phyloP scores from a whole-genome alignment of 2,797 vertebrate genomes.

The Danionella dracula region DNA sequence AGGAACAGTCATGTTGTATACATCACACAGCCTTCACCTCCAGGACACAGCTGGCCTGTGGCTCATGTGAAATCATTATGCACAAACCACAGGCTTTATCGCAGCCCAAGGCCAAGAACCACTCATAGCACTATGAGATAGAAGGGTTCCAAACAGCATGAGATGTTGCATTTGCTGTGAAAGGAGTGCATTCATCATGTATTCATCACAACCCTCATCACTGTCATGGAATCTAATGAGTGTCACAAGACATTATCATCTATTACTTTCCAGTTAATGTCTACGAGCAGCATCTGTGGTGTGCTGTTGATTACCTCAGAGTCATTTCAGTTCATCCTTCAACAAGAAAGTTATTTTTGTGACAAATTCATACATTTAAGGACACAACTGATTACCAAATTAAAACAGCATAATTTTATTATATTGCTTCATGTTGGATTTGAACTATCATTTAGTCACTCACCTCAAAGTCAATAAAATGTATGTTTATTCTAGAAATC shows the following conservation, averaged over 20 bases:
- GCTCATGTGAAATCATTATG: constrained; percentile 4
- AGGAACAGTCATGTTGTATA: constrained; percentile 29
- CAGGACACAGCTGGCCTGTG: constrained; percentile 12
- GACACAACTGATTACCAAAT: too few species aligned
- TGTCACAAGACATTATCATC: constrained; percentile 6
- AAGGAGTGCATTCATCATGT: background rate
- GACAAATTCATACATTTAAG: too few species aligned
- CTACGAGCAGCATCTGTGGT: constrained; percentile 3
- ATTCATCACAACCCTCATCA: background rate
- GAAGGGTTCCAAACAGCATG: constrained; percentile 3
- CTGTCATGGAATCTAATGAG: constrained; percentile 7
- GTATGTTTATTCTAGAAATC: too few species aligned
- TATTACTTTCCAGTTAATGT: constrained; percentile 5
- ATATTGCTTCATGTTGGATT: too few species aligned
- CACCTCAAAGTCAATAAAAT: too few species aligned
- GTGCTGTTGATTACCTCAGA: background rate
- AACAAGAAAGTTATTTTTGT: background rate
- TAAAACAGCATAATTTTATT: too few species aligned
- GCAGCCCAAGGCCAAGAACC: background rate
- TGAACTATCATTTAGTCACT: too few species aligned
- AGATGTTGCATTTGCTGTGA: constrained; percentile 2
- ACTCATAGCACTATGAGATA: background rate
- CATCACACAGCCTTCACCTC: constrained; percentile 20
- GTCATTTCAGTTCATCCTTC: background rate
- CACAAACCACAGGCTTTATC: background rate